Conservation (phyloP, 1,140 invertebrate species). For the Hylaeus volcanicus region DNA sequence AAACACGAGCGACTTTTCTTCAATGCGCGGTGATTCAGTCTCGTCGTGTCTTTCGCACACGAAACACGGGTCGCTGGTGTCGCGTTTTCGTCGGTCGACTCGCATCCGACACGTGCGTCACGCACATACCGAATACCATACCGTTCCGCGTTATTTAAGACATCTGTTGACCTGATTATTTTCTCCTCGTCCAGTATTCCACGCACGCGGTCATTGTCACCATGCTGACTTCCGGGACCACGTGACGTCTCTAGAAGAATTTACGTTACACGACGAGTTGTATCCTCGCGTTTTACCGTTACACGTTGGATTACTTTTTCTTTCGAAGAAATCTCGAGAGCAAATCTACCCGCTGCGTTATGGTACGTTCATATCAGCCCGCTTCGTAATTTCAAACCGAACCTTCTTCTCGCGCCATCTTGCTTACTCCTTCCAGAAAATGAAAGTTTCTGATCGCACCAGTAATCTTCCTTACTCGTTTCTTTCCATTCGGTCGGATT, state of each 20-base stretch:
- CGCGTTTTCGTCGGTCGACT: not conserved
- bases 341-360: not conserved
- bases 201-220: not conserved
- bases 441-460: no score
- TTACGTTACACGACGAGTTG: no score
- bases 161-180: no score
- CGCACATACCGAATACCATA: not conserved
- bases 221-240: not conserved
- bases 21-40: constrained; percentile 28
- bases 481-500: no score
- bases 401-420: no score
- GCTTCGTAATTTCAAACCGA: no score
- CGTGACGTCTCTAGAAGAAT: not conserved
- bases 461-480: no score
- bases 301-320: not conserved
- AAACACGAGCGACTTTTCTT: constrained; percentile 18
- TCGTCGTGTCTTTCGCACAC: constrained; percentile 33
- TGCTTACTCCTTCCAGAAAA: no score
- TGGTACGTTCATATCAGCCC: not conserved
- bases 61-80: not conserved
- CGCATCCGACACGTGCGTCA: constrained; percentile 1
- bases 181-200: not conserved
- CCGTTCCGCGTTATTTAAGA: not conserved
- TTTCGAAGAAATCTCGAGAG: not conserved
- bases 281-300: not conserved